These are phyloP conservation scores for Amphiduros pacificus DNA, from an alignment of 2,888 invertebrate genomes.

Conservation along the genomic window DNA sequence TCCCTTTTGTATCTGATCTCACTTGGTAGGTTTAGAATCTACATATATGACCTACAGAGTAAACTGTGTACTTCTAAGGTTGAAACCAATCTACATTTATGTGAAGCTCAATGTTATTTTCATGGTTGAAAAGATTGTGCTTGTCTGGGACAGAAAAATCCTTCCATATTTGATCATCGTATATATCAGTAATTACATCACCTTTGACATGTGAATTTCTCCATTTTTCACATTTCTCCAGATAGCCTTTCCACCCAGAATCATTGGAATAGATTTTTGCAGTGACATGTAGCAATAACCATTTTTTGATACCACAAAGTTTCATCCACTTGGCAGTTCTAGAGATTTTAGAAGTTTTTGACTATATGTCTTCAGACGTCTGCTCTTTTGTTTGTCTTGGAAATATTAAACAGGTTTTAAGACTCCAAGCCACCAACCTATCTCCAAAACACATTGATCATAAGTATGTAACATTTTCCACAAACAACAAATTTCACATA, in stretches of 20 bases:
- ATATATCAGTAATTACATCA: neutral
- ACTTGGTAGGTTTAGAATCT: neutral
- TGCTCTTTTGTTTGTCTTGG: too few species aligned
- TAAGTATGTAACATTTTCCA: neutral
- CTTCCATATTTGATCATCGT: neutral
- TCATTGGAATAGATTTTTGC: neutral
- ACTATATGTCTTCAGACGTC: too few species aligned
- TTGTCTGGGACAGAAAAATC: neutral
- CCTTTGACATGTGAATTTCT: neutral
- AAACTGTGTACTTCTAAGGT: neutral
- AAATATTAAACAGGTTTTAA: neutral
- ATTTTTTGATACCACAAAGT: neutral
- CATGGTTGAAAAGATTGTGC: neutral
- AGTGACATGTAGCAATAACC: neutral
- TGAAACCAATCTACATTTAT: conserved; percentile 6
- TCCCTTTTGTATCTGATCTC: neutral
- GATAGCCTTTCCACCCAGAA: neutral
- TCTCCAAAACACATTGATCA: neutral
- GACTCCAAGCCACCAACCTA: neutral
- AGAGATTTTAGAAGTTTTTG: too few species aligned
- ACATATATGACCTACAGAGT: neutral
- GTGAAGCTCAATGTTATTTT: neutral
- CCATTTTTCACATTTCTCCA: neutral
- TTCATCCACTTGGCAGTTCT: too few species aligned
- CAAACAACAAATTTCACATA: neutral